Conservation (phyloP, 2,113 vertebrate genomes). For the Columba livia region DNA sequence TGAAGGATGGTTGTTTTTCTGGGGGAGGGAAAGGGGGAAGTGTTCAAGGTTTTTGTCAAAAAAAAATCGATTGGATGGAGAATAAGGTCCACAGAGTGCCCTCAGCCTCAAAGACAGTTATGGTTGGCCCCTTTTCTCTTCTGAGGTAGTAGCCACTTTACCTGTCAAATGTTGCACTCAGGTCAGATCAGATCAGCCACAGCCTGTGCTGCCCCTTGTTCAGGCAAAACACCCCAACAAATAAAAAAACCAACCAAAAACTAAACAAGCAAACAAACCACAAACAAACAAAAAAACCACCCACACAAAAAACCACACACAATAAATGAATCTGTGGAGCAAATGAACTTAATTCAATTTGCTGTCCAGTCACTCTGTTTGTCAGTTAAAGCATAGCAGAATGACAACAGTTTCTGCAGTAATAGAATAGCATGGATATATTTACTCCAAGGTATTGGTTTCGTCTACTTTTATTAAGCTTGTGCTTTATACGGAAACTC, state of each 20-base stretch:
- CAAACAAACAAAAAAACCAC: no score
- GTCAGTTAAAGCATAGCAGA: background rate
- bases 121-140: background rate
- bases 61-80: background rate
- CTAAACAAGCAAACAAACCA: no score
- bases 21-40: background rate
- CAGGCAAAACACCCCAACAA: background rate
- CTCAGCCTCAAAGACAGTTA: background rate
- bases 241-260: no score
- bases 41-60: background rate
- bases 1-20: slow-evolving; percentile 17
- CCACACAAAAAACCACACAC: no score
- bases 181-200: background rate
- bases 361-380: background rate
- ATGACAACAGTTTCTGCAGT: background rate
- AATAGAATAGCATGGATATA: background rate
- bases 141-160: background rate
- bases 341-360: background rate
- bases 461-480: background rate
- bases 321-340: background rate
- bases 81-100: background rate
- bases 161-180: background rate
- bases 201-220: background rate
- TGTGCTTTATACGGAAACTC: slow-evolving; percentile 10
- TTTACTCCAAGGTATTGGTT: slow-evolving; percentile 14